Conservation (phyloP, 1,140 invertebrate genomes). For the Ceratina calcarata region DNA sequence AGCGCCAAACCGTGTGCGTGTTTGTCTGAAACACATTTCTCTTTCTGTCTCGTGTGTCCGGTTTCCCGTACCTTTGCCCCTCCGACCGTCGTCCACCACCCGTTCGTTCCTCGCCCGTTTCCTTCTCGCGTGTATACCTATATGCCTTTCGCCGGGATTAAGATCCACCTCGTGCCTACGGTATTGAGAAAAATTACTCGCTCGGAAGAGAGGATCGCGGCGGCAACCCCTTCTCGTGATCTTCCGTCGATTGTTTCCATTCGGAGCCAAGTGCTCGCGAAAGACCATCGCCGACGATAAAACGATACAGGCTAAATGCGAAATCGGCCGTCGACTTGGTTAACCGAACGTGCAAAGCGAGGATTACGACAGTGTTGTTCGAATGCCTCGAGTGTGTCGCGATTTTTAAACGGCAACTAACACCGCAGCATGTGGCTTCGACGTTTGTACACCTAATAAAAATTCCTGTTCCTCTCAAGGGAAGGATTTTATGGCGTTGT, state of each 20-base stretch:
- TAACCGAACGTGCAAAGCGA: background rate
- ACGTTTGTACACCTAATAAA: background rate
- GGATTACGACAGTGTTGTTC: too few species aligned
- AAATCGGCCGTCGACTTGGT: background rate
- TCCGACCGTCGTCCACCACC: background rate
- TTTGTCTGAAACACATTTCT: constrained; percentile 60
- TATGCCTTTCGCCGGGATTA: constrained; percentile 43
- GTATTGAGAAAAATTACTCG: constrained; percentile 50
- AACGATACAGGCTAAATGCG: background rate
- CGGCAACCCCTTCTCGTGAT: constrained; percentile 30
- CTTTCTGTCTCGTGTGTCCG: constrained; percentile 43
- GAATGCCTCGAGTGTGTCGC: too few species aligned
- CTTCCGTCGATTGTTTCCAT: constrained; percentile 12
- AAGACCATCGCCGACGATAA: background rate
- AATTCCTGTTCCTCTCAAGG: background rate
- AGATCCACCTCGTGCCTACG: constrained; percentile 54
- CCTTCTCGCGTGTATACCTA: too few species aligned
- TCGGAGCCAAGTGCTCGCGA: constrained; percentile 19
- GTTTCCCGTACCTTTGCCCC: constrained; percentile 33
- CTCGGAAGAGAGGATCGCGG: constrained; percentile 41
- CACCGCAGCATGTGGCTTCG: too few species aligned
- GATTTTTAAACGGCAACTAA: too few species aligned
- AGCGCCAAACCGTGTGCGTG: constrained; percentile 66
- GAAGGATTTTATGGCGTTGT: constrained; percentile 8
- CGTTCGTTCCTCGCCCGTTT: background rate